Conservation (phyloP, 2,113 vertebrate genomes). For the Herpailurus yagouaroundi region DNA sequence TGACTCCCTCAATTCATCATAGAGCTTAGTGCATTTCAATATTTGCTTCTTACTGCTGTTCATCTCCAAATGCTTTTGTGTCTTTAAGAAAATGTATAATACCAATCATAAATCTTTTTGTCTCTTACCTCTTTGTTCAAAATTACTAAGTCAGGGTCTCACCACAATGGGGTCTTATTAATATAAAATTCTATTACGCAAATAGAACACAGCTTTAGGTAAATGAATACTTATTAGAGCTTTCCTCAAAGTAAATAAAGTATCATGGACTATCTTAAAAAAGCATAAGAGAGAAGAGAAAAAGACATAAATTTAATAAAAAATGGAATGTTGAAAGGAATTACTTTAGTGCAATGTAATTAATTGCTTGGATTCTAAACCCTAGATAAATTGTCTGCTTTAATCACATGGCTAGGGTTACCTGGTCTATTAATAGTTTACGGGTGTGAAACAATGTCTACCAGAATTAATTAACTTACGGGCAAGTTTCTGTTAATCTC, state of each 20-base stretch:
- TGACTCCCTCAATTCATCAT: neutral
- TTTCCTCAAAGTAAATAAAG: constrained; percentile 33
- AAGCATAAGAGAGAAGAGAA: neutral
- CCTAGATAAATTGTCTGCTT: neutral
- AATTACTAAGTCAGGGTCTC: constrained; percentile 8
- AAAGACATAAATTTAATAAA: constrained; percentile 48
- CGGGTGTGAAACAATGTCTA: neutral
- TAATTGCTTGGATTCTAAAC: constrained; percentile 6
- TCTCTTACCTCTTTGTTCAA: neutral
- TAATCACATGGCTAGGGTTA: neutral
- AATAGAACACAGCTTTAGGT: constrained; percentile 22
- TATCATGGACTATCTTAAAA: constrained; percentile 14
- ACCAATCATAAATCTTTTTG: neutral
- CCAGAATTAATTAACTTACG: constrained; percentile 20
- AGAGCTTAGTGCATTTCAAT: neutral
- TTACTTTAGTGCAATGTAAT: constrained; percentile 21
- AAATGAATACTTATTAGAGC: neutral
- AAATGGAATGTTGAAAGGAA: neutral
- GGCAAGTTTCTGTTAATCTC: constrained; percentile 51
- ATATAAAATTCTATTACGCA: neutral
- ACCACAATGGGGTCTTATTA: neutral
- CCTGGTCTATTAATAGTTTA: constrained; percentile 51
- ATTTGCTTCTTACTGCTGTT: neutral
- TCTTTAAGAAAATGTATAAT: neutral
- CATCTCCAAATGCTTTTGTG: neutral